A percentile compares a stretch with the other conserved stretches of the same genome.
Conservation (phyloP, 2,888 invertebrate genomes). For the Lepas anatifera region DNA sequence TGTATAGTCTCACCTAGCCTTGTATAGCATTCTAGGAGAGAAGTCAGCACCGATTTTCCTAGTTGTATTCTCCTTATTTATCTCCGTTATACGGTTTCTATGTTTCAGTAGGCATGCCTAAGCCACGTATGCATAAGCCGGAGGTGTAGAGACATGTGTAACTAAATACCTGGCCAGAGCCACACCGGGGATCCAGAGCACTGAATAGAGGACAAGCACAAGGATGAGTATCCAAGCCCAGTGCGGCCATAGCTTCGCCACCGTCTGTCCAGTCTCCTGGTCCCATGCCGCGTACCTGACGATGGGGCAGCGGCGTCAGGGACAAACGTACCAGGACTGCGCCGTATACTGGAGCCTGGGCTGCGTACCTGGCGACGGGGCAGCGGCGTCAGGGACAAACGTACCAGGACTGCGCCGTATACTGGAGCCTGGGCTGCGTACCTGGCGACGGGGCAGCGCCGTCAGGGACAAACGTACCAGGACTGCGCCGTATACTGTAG, state of each 20-base stretch:
- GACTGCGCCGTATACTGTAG: slow-evolving; percentile 56
- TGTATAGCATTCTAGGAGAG: no score
- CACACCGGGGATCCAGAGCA: slow-evolving; percentile 74
- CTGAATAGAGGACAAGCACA: slow-evolving; percentile 59
- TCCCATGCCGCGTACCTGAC: slow-evolving; percentile 69
- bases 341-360: slow-evolving; percentile 66
- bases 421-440: slow-evolving; percentile 73
- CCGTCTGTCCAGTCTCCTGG: slow-evolving; percentile 54
- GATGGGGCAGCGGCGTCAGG: neutral
- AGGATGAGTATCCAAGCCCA: slow-evolving; percentile 69
- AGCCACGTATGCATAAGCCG: no score
- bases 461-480: no score
- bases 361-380: slow-evolving; percentile 47
- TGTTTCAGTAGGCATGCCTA: no score
- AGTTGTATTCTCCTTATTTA: no score
- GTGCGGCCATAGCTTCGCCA: slow-evolving; percentile 67
- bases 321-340: no score
- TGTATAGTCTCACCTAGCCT: no score
- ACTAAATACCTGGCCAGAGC: slow-evolving; percentile 51
- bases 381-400: neutral
- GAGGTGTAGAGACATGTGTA: neutral
- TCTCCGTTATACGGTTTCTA: no score
- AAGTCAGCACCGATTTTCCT: no score
- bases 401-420: slow-evolving; percentile 59
- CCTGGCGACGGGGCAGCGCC: slow-evolving; percentile 29